phyloP scores from a whole-genome alignment of 2,888 invertebrate species.

The Apamea crenata region DNA sequence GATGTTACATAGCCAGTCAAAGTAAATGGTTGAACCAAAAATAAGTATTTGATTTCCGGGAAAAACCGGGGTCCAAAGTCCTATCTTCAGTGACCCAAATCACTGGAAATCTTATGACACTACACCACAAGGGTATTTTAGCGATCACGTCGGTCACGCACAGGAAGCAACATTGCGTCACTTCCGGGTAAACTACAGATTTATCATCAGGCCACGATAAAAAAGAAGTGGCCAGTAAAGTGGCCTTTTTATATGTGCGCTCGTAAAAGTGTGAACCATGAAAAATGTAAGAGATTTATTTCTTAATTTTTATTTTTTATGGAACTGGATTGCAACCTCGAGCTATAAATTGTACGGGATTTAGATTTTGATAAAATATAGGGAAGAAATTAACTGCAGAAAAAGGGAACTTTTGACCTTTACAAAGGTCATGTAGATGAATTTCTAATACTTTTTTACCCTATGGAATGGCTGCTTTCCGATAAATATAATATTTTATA shows the following conservation, averaged over 20 bases:
- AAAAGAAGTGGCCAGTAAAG: slow-evolving; percentile 50
- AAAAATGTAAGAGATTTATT: slow-evolving; percentile 12
- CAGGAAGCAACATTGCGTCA: slow-evolving; percentile 42
- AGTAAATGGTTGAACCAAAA: not conserved
- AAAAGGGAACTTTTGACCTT: not conserved
- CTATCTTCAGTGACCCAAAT: slow-evolving; percentile 35
- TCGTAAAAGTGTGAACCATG: slow-evolving; percentile 48
- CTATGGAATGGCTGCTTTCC: not conserved
- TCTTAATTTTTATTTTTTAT: slow-evolving; percentile 10
- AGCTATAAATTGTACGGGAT: not conserved
- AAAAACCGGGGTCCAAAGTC: not conserved
- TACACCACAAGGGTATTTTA: slow-evolving; percentile 29
- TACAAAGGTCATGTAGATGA: not conserved
- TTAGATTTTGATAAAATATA: not conserved
- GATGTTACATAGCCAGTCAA: not conserved
- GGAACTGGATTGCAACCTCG: not conserved
- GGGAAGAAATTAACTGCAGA: not conserved
- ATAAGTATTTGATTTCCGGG: not conserved
- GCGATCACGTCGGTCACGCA: slow-evolving; percentile 60
- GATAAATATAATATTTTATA: not conserved
- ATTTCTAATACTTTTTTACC: not conserved
- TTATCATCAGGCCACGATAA: slow-evolving; percentile 60
- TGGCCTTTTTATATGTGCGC: slow-evolving; percentile 46
- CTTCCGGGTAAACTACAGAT: slow-evolving; percentile 55
- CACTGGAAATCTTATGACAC: slow-evolving; percentile 40